Evolutionary conservation across 2,113 vertebrate genomes (phyloP), one percentile per base, ranked within the genome.

Genomic region (Mustela nigripes): DNA sequence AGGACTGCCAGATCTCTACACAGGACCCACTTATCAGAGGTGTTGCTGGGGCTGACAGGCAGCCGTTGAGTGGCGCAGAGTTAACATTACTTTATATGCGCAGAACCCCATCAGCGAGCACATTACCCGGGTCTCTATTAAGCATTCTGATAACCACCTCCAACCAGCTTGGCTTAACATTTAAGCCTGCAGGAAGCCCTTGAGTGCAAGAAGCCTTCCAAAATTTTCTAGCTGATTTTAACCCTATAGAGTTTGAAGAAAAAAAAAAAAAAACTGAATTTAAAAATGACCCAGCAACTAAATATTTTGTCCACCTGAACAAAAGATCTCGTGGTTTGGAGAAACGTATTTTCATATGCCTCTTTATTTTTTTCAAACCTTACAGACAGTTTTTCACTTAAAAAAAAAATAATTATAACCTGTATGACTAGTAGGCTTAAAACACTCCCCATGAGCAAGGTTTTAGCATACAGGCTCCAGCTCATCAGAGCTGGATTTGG

Each of bases 101-200:
- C 98, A 98, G 81, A 98, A 95, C n/a, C 80, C 39, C 79, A 97
- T 94, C 97, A 93, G 97, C 91, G 89, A 95, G 98, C 96, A 91
- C 76, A 19, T 5, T 67, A 96, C 97, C 92, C 97, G 60, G 1
- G 95, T n/a, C 85, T 97, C 98, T 95, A 95, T 98, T 98, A 98
- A 98, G 98, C 71, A 98, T 99, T 98, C 98, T 96, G 98, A 98
- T 98, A 99, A 98, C 81, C 91, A 92, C 48, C 96, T 97, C 97
- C 94, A 96, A n/a, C 10, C 92, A 98, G 97, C 97, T 96, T 62
- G 11, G 98, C 98, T 98, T 97, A 97, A 97, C 91, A 95, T 94
- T 78, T 89, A 89, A 98, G 93, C 86, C 98, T 76, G 93, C 98
- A 97, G 96, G 53, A 98, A 98, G 91, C 86, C 73, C 94, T 91